Conservation (phyloP, 2,113 vertebrate genomes). For the Elephantulus edwardii region DNA sequence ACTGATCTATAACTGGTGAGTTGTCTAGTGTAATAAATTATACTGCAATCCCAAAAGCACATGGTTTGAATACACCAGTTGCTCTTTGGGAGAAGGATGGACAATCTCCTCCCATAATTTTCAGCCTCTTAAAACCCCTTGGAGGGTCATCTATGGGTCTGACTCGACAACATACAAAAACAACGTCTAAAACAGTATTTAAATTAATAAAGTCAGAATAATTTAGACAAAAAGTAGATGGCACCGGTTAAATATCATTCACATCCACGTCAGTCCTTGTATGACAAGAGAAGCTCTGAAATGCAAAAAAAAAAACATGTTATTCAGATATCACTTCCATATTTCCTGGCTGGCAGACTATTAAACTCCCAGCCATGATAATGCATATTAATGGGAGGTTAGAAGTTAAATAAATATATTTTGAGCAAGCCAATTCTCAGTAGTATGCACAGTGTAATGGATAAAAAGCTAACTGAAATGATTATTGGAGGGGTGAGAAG, state of each 20-base stretch:
- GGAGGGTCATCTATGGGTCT: too few relatives aligned
- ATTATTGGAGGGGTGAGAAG: constrained; percentile 8
- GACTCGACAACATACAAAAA: too few relatives aligned
- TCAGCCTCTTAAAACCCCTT: too few relatives aligned
- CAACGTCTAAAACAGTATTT: constrained; percentile 23
- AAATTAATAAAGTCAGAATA: constrained; percentile 32
- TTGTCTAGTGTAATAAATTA: too few relatives aligned
- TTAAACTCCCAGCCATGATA: constrained; percentile 60
- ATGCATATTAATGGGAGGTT: constrained; percentile 67
- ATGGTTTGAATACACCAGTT: too few relatives aligned
- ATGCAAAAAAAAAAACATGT: neutral
- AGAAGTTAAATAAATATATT: constrained; percentile 74
- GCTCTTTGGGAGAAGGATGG: too few relatives aligned
- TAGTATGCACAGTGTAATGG: constrained; percentile 50
- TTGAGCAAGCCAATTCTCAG: constrained; percentile 64
- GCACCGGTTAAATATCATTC: constrained; percentile 39
- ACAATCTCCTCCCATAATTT: too few relatives aligned
- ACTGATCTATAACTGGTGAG: neutral
- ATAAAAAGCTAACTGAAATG: constrained; percentile 62
- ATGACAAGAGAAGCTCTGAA: constrained; percentile 17
- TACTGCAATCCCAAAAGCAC: too few relatives aligned
- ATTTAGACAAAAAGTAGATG: neutral
- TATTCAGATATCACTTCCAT: constrained; percentile 35
- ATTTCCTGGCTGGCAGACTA: constrained; percentile 33
- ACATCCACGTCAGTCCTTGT: constrained; percentile 12